Conservation (phyloP, 1,140 invertebrate species). For the Lepidurus arcticus region DNA sequence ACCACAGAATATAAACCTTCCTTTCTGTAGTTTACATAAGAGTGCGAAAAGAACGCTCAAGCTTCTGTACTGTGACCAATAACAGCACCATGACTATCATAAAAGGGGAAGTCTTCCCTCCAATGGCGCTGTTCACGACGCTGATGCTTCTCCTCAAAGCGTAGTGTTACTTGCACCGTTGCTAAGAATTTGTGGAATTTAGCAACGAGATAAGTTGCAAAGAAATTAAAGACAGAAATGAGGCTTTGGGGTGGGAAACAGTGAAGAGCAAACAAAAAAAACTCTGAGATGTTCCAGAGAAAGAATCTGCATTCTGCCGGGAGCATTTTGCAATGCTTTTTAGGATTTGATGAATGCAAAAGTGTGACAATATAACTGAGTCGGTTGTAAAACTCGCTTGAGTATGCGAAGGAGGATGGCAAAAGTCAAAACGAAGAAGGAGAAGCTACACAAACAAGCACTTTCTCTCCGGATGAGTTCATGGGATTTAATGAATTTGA, state of each 20-base stretch:
- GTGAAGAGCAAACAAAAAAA: background rate
- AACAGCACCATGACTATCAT: background rate
- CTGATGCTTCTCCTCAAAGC: background rate
- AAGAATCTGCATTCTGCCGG: background rate
- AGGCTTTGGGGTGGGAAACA: background rate
- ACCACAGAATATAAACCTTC: background rate
- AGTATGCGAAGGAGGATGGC: background rate
- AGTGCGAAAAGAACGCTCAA: background rate
- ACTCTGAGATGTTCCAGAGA: background rate
- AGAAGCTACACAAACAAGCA: slow-evolving; percentile 18
- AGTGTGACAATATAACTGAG: background rate
- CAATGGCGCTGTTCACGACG: background rate
- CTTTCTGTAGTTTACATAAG: background rate
- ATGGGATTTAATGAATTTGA: slow-evolving; percentile 11
- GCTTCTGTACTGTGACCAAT: background rate
- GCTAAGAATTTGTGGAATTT: background rate
- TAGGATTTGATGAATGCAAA: background rate
- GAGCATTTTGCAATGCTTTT: background rate
- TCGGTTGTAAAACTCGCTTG: background rate
- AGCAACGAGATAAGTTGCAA: too few relatives aligned
- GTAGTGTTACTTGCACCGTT: slow-evolving; percentile 8
- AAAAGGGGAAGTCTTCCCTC: background rate
- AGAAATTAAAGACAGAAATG: background rate
- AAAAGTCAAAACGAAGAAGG: background rate
- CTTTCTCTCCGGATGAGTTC: slow-evolving; percentile 21